phyloP scores from a whole-genome alignment of 2,113 vertebrate species.

The Hippocampus comes region DNA sequence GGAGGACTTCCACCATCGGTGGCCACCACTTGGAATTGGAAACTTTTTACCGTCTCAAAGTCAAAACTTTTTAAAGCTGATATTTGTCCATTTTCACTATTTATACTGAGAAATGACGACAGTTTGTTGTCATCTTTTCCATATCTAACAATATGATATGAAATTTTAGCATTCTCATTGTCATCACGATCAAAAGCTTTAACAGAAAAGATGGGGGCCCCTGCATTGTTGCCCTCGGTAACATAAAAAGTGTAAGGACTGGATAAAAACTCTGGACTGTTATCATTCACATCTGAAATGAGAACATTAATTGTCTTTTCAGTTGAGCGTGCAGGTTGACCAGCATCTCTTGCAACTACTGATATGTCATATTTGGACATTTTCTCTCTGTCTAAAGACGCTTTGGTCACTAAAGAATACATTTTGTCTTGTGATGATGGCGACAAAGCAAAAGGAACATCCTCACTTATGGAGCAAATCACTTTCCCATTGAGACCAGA shows the following conservation, averaged over 20 bases:
- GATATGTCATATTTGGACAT: constrained; percentile 37
- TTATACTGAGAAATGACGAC: constrained; percentile 41
- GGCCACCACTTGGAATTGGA: constrained; percentile 52
- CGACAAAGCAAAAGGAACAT: constrained; percentile 35
- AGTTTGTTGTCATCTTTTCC: background rate
- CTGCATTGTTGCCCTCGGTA: constrained; percentile 18
- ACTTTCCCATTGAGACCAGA: constrained; percentile 48
- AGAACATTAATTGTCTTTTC: constrained; percentile 32
- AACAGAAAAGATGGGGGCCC: constrained; percentile 42
- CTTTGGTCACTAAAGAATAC: constrained; percentile 40
- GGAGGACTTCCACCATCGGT: constrained; percentile 54
- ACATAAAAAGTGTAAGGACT: constrained; percentile 49
- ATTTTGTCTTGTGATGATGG: constrained; percentile 40
- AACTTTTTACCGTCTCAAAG: constrained; percentile 25
- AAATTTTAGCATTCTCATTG: constrained; percentile 36
- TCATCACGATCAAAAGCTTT: constrained; percentile 55
- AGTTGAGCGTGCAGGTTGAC: constrained; percentile 31
- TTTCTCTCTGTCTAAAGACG: constrained; percentile 50
- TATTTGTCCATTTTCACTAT: constrained; percentile 48
- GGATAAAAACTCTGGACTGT: constrained; percentile 51
- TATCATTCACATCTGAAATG: constrained; percentile 56
- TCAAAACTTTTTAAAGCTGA: constrained; percentile 49
- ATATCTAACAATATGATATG: constrained; percentile 48
- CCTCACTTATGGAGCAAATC: constrained; percentile 29
- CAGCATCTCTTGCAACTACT: constrained; percentile 39